A percentile compares a stretch with the other conserved stretches of the same genome.
Conservation (phyloP, 2,113 vertebrate species). For the Xiphias gladius region DNA sequence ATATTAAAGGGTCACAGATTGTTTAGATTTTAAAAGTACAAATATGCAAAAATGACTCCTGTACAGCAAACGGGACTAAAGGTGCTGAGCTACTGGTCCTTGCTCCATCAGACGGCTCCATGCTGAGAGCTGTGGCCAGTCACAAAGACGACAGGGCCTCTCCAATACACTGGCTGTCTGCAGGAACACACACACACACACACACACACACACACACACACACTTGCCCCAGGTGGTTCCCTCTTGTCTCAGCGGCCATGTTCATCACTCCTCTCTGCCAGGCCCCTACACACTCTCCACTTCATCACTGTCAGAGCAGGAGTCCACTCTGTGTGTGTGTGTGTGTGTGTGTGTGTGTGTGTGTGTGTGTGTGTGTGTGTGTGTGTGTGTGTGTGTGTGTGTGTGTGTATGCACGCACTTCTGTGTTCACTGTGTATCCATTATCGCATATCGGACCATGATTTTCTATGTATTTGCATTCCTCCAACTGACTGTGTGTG, state of each 20-base stretch:
- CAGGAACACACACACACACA: slow-evolving; percentile 48
- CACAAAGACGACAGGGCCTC: slow-evolving; percentile 50
- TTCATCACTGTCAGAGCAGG: slow-evolving; percentile 80
- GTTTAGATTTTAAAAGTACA: not conserved
- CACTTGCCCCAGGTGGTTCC: slow-evolving; percentile 50
- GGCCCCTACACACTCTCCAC: slow-evolving; percentile 51
- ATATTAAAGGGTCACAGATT: not conserved
- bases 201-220: slow-evolving; percentile 21
- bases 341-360: not conserved
- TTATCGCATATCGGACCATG: not conserved
- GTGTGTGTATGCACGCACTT: not conserved
- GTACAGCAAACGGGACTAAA: not conserved
- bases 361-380: slow-evolving; percentile 1
- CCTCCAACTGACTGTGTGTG: not conserved
- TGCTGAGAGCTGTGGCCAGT: slow-evolving; percentile 42
- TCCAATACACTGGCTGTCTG: slow-evolving; percentile 64
- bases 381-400: slow-evolving; percentile 8
- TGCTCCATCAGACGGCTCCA: slow-evolving; percentile 26
- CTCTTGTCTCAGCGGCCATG: slow-evolving; percentile 50
- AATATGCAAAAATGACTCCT: not conserved
- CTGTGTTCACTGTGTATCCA: not conserved
- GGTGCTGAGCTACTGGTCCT: not conserved
- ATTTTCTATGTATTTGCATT: not conserved
- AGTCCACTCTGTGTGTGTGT: slow-evolving; percentile 9
- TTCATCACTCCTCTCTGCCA: slow-evolving; percentile 58